Evolutionary conservation across 2,797 vertebrate genomes (phyloP), one percentile per base, ranked within the genome.

Genomic region (Notolepis coatsorum): DNA sequence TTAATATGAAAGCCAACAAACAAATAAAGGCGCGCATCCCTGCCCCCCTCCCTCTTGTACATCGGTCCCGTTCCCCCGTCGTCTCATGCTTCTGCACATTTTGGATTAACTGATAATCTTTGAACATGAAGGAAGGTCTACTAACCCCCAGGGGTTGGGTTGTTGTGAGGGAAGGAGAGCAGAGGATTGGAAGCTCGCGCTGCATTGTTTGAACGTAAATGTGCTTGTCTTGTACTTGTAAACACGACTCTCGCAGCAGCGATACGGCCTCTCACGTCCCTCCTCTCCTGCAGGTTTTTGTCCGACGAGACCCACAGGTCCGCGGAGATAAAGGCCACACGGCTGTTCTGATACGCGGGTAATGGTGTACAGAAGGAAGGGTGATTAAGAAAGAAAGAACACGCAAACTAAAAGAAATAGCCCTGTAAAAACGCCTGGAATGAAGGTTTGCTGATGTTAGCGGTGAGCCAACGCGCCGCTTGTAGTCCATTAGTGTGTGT

Each of bases 101-200:
- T 93, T 92, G 92, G 93, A 94, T 94, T 93, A 94, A 94, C 90
- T 91, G 93, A 94, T 94, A 93, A 93, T 94, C 92, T 93, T 92
- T 93, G 89, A 91, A 93, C 91, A 92, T 91, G 90, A 92, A 92
- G 90, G 88, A 93, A 92, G 90, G 90, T 92, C 89, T 91, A 85
- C 80, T 84, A 87, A 89, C 88, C 92, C 89, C 68, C 65, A 71
- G 90, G 87, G 91, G 87, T 79, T 79, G 82, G 79, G 80, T 78
- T 84, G 86, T 77, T 79, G 75, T 57, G 81, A 87, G 80, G 79
- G 84, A 88, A 85, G 78, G 80, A 62, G 80, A 82, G 84, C 82
- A 73, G 80, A 41, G 83, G 85, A 86, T 88, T 86, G 85, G 84
- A 83, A 71, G 84, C 85, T 69, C 23, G 74, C 27, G 81, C 84